These are phyloP conservation scores for Microhierax caerulescens DNA, from an alignment of 2,797 vertebrate genomes.

Conservation along the genomic window DNA sequence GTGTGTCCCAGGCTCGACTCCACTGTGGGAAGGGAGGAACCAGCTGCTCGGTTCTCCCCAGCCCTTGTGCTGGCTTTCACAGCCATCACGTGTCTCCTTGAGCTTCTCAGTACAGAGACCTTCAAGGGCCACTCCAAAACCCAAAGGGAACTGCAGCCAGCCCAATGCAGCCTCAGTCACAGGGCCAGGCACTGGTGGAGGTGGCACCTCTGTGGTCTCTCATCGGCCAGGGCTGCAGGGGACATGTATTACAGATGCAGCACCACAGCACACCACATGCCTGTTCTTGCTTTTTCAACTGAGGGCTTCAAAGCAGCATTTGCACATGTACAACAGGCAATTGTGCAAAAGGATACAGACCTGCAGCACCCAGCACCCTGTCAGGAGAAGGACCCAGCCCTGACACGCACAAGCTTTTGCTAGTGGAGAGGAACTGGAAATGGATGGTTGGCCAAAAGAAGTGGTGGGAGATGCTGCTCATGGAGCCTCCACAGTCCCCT, in stretches of 20 bases:
- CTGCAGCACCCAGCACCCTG: not conserved
- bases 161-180: accelerated
- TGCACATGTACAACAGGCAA: not conserved
- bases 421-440: too few relatives aligned
- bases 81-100: not conserved
- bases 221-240: too few relatives aligned
- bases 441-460: not conserved
- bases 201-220: not conserved
- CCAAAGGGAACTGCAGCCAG: not conserved
- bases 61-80: accelerated
- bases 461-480: not conserved
- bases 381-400: not conserved
- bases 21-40: not conserved
- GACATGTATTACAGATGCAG: accelerated
- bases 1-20: accelerated
- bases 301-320: not conserved
- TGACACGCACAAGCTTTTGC: accelerated
- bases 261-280: accelerated
- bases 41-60: accelerated
- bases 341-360: not conserved
- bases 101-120: not conserved
- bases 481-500: not conserved
- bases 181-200: not conserved
- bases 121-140: not conserved
- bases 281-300: not conserved